Base-by-base conservation (phyloP, 2,888 invertebrate genomes). In the Amiota communis region DNA sequence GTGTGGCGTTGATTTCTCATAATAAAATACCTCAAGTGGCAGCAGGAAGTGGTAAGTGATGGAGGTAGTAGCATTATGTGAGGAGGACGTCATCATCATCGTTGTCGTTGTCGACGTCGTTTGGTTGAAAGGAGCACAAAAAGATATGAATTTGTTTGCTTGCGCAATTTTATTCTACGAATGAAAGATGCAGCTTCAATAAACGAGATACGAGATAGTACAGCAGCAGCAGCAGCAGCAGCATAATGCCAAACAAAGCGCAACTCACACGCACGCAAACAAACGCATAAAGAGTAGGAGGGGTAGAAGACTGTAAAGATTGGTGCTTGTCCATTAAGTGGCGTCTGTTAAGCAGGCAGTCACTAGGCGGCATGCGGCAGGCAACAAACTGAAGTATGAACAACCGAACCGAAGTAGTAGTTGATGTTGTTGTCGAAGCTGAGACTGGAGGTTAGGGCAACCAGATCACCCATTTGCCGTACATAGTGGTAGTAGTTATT, bases 181-280 rank as follows among this genome's bases (percentile, higher is more conserved):
- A 53, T 23, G 71, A 72, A 70, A 80, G 81, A 78, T 79, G 76
- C 78, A 75, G 76, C 86, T 77, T 79, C 83, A 84, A 84, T 81
- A 85, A 83, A 77, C 78, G 75, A 81, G 86, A 84, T 83, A 81
- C 82, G 79, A 78, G 74, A 75, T 36, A 36, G n/a, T n/a, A n/a
- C n/a, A n/a, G n/a, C n/a, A n/a, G n/a, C n/a, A n/a, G n/a, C n/a
- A n/a, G n/a, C n/a, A n/a, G n/a, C 36, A 36, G 81, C 63, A 36
- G 36, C 36, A 75, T 47, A 23, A 51, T 23, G 67, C 67, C 67
- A 67, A 67, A 67, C 67, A 67, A 49, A 67, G 67, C 75, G 73
- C 57, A 73, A 77, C 73, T 80, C 77, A 82, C 75, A 77, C 70
- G 56, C 73, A 74, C 67, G 73, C 73, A 79, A 74, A 75, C 73